These are phyloP conservation scores for Cephalotes varians DNA, from an alignment of 2,888 invertebrate genomes.

Conservation along the genomic window DNA sequence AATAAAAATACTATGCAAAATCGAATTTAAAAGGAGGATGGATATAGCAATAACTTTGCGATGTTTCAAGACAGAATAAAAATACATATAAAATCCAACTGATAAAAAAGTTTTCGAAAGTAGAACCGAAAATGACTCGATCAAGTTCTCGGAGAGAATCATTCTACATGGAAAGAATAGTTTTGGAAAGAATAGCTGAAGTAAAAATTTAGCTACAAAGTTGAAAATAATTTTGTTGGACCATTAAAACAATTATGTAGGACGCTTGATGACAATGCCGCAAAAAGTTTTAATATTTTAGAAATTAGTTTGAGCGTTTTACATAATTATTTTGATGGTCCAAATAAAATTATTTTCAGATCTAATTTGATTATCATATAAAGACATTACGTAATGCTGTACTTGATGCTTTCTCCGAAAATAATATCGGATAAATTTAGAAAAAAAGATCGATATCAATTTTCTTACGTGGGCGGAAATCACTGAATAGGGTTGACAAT, in stretches of 20 bases:
- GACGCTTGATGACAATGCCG: too few relatives aligned
- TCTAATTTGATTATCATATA: neutral
- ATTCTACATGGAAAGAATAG: too few relatives aligned
- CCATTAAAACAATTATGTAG: too few relatives aligned
- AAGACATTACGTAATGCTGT: constrained; percentile 6
- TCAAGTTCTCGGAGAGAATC: neutral
- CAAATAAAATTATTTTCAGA: too few relatives aligned
- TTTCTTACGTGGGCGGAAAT: neutral
- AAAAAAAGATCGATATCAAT: constrained; percentile 7
- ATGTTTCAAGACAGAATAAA: neutral
- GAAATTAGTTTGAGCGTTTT: too few relatives aligned
- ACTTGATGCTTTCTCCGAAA: neutral
- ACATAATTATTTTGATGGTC: too few relatives aligned
- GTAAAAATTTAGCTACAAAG: too few relatives aligned
- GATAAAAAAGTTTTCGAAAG: neutral
- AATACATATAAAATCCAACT: neutral
- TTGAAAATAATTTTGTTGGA: too few relatives aligned
- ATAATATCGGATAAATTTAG: neutral
- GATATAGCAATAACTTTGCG: neutral
- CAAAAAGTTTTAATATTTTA: too few relatives aligned
- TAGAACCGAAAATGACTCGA: neutral
- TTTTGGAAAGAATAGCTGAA: too few relatives aligned
- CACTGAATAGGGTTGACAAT: neutral
- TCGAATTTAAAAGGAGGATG: neutral
- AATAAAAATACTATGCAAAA: constrained; percentile 18